Conservation (phyloP, 2,113 vertebrate genomes). For the Nymphicus hollandicus region DNA sequence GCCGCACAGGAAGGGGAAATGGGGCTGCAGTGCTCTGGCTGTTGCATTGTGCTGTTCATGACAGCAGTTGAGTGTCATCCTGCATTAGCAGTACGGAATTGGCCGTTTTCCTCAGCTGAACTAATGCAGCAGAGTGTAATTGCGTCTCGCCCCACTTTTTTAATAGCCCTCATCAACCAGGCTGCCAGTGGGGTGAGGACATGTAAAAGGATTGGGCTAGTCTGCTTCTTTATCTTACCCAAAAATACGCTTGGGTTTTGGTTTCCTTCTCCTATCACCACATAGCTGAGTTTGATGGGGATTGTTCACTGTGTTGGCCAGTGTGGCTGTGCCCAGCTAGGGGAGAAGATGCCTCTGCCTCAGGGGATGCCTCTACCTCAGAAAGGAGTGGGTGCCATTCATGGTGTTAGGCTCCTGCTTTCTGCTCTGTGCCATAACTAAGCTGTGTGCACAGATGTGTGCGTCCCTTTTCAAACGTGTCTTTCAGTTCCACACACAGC, state of each 20-base stretch:
- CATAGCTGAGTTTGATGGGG: neutral
- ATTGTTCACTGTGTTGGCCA: neutral
- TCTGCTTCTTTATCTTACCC: neutral
- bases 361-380: neutral
- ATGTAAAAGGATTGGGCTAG: neutral
- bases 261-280: neutral
- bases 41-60: neutral
- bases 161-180: neutral
- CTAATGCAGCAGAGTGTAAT: neutral
- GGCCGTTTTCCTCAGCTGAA: neutral
- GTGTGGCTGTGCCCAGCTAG: neutral
- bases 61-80: neutral
- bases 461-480: neutral
- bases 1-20: accelerated
- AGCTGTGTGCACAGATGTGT: too few relatives aligned
- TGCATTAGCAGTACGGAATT: neutral
- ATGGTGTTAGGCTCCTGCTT: neutral
- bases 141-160: neutral
- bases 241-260: neutral
- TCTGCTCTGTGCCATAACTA: neutral
- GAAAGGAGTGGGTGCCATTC: neutral
- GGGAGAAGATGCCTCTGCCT: accelerated
- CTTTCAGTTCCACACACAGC: neutral
- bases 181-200: neutral
- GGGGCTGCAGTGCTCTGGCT: neutral